Percentiles rank a stretch among this genome's conserved stretches.
Evolutionary conservation across 2,797 vertebrate genomes (phyloP).

Genomic region (Galagoides demidoff): DNA sequence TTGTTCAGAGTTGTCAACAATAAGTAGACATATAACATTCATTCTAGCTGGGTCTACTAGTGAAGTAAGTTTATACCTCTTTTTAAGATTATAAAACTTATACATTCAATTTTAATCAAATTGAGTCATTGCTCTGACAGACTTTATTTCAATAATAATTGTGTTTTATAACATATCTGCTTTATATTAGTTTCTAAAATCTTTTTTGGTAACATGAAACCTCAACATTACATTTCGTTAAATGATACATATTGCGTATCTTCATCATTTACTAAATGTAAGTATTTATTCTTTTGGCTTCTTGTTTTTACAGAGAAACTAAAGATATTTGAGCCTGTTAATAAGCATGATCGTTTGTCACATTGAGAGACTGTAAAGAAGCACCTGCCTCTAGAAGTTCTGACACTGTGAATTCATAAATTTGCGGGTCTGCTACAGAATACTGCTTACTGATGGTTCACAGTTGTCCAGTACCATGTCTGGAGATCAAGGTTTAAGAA

Average conservation of each 20-base stretch:
- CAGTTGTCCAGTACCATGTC: not conserved
- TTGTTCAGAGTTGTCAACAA: not conserved
- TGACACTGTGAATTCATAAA: not conserved
- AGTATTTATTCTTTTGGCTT: not conserved
- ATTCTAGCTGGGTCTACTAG: not conserved
- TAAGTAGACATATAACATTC: not conserved
- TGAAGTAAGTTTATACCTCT: not conserved
- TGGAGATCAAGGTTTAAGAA: constrained; percentile 7
- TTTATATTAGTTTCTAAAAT: not conserved
- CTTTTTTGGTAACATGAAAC: not conserved
- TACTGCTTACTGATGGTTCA: not conserved
- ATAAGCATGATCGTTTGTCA: not conserved
- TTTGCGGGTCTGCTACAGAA: not conserved
- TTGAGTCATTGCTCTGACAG: not conserved
- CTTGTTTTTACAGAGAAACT: not conserved
- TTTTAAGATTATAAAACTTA: constrained; percentile 1
- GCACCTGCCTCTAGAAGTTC: not conserved
- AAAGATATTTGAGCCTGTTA: not conserved
- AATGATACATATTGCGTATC: not conserved
- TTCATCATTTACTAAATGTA: not conserved
- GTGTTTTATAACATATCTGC: not conserved
- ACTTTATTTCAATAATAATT: constrained; percentile 25
- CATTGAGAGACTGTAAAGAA: not conserved
- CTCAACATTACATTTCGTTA: not conserved
- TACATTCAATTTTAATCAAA: not conserved